Conservation (phyloP, 1,140 invertebrate genomes). For the Drosophila fuyamai region DNA sequence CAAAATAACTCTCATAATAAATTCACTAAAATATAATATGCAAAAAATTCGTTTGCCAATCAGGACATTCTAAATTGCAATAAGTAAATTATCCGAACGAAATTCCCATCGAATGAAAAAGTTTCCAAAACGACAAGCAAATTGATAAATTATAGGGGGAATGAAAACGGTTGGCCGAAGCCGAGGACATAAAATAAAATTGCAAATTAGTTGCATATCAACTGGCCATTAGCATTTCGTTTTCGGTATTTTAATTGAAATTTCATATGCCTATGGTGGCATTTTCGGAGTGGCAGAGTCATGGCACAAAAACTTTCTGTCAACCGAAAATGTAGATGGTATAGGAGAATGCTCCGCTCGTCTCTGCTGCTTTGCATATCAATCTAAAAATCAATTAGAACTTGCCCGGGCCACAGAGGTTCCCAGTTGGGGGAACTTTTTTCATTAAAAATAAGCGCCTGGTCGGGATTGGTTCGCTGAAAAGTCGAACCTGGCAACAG, state of each 20-base stretch:
- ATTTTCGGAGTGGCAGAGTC: conserved; percentile 8
- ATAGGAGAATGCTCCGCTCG: conserved; percentile 10
- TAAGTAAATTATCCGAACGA: conserved; percentile 22
- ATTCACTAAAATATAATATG: conserved; percentile 3
- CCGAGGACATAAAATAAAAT: conserved; percentile 43
- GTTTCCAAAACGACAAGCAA: conserved; percentile 17
- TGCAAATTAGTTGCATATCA: conserved; percentile 64
- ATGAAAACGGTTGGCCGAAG: conserved; percentile 1
- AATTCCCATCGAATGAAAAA: not conserved
- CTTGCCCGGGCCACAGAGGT: conserved; percentile 37
- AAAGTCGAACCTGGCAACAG: conserved; percentile 41
- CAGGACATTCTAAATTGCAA: not conserved
- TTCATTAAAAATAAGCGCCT: conserved; percentile 62
- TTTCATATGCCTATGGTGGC: conserved; percentile 52
- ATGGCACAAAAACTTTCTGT: conserved; percentile 41
- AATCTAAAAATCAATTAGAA: conserved; percentile 68
- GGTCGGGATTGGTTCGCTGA: conserved; percentile 41
- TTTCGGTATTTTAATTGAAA: conserved; percentile 63
- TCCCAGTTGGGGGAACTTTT: conserved; percentile 45
- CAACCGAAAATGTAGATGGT: conserved; percentile 19
- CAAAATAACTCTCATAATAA: not conserved
- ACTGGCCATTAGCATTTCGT: conserved; percentile 52
- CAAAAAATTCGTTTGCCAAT: conserved; percentile 4
- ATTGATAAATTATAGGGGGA: conserved; percentile 29
- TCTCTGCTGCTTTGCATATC: conserved; percentile 57